Base-by-base conservation (phyloP, 2,113 vertebrate species). In the Ailuropoda melanoleuca region DNA sequence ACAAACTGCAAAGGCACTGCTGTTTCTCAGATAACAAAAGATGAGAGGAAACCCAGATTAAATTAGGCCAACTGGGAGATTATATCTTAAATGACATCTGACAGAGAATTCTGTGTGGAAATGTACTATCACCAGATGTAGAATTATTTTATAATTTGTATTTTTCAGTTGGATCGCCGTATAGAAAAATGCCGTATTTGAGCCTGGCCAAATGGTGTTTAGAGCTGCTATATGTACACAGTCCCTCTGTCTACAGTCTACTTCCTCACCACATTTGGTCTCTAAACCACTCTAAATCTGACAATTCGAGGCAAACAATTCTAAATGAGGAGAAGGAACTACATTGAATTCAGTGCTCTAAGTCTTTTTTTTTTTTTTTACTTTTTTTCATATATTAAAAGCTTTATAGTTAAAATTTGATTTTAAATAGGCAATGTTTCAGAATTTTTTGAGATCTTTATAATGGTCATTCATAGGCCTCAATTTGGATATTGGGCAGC, bases 201-300 rank as follows among this genome's bases (percentile, higher is more conserved):
- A 93, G 62, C 24, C 43, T 70, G 48, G 8, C 29, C 11, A 2
- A 0, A 17, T 1, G 24, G 17, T 8, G 68, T 75, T 62, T 26
- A 78, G n/a, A 55, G 29, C n/a, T 14, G 0, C 3, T 12, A 0
- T 0, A 13, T 19, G 18, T 24, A 23, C 4, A 66, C 7, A 78
- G 1, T 4, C 6, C 19, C 2, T 39, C 1, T 55, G 23, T 31
- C 68, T 23, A 55, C 2, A 13, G 19, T 29, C 29, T 39, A 2
- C 26, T 23, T 77, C 17, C 6, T 46, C 15, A 18, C 6, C 8
- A 1, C 5, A 0, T 23, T 21, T 21, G 18, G 48, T 74, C 60
- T 53, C 8, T 37, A 90, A 62, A 83, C 14, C 53, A 43, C n/a
- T 85, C 48, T 56, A 50, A 37, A 26, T 72, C 4, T 46, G 4